Percentiles rank a stretch among this genome's conserved stretches.
Conservation (phyloP, 2,113 vertebrate species). For the Vulpes lagopus region DNA sequence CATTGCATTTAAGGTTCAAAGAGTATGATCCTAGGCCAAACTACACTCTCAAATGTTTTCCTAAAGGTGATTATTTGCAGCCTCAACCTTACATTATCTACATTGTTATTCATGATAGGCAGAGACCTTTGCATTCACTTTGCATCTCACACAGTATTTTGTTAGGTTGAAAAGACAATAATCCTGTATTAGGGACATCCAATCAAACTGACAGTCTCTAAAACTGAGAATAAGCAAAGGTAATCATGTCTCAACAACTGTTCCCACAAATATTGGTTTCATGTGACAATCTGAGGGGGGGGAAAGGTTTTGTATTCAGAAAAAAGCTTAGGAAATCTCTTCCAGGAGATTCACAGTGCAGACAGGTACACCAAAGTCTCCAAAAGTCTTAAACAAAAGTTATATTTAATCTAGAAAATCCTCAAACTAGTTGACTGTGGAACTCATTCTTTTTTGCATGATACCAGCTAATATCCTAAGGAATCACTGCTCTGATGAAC, state of each 20-base stretch:
- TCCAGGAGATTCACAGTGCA: background rate
- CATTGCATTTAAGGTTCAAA: background rate
- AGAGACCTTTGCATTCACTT: background rate
- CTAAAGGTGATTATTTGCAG: background rate
- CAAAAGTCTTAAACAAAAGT: constrained; percentile 18
- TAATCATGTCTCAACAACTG: background rate
- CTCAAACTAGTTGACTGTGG: background rate
- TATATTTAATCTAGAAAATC: constrained; percentile 1
- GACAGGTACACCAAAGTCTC: background rate
- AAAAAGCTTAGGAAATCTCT: constrained; percentile 39
- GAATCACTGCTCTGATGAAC: background rate
- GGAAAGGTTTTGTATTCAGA: background rate
- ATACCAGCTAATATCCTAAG: background rate
- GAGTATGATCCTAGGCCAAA: background rate
- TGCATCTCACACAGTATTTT: constrained; percentile 7
- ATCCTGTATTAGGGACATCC: background rate
- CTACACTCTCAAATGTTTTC: background rate
- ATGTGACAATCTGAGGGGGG: background rate
- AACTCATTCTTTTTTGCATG: background rate
- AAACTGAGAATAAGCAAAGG: constrained; percentile 48
- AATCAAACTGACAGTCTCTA: background rate
- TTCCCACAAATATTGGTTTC: background rate
- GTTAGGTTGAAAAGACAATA: background rate
- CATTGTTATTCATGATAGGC: background rate
- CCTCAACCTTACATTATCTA: background rate